Conservation (phyloP, 30 jellyfish, hydroid and myxozoan genomes). For the Aurelia sp. region DNA sequence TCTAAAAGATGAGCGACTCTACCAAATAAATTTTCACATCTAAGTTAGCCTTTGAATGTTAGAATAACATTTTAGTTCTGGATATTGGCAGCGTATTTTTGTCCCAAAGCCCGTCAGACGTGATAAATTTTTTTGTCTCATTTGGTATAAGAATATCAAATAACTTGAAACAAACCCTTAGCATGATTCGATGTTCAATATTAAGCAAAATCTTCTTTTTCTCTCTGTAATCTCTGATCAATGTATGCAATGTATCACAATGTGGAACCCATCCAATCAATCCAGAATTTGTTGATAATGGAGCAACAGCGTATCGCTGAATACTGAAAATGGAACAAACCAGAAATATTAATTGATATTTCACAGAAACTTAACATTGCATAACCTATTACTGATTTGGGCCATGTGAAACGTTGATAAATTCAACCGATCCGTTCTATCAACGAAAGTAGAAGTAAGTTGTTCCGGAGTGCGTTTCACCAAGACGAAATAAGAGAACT, state of each 20-base stretch:
- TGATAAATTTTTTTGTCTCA: no score
- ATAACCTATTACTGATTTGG: not conserved
- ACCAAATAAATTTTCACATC: no score
- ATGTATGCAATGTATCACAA: constrained; percentile 96
- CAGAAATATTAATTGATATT: not conserved
- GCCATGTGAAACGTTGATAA: not conserved
- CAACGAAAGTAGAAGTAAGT: not conserved
- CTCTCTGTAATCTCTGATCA: constrained; percentile 96
- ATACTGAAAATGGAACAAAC: constrained; percentile 35
- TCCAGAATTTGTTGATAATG: constrained; percentile 98
- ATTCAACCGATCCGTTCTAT: not conserved
- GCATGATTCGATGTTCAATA: constrained; percentile 96
- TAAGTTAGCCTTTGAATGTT: no score
- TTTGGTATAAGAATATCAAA: no score
- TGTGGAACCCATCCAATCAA: constrained; percentile 99
- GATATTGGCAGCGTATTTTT: no score
- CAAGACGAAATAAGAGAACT: no score
- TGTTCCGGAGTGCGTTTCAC: not conserved
- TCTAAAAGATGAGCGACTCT: no score
- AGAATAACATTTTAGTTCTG: no score
- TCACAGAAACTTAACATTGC: no score
- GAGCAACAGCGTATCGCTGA: constrained; percentile 97
- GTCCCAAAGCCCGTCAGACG: no score
- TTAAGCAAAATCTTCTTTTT: constrained; percentile 85
- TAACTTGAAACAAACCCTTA: constrained; percentile 50